Evolutionary conservation across 2,888 invertebrate genomes (phyloP).

Genomic region (Thelaira solivaga): DNA sequence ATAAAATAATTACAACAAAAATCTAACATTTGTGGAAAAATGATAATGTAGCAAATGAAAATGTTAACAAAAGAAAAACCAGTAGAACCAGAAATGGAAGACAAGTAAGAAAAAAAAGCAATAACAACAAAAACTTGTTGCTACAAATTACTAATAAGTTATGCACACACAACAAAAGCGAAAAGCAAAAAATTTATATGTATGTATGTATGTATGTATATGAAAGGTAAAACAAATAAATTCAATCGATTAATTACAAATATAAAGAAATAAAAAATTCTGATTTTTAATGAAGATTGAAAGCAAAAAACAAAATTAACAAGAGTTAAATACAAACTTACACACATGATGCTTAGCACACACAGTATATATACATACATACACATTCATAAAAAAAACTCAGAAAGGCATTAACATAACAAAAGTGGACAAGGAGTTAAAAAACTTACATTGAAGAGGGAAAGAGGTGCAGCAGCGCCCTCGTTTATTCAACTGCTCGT

Average conservation of each 20-base stretch:
- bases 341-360: background rate
- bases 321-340: conserved; percentile 12
- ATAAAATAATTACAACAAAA: conserved; percentile 3
- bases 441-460: conserved; percentile 56
- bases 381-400: background rate
- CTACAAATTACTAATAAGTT: conserved; percentile 29
- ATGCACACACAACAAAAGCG: conserved; percentile 38
- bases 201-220: no score
- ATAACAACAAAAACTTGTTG: conserved; percentile 58
- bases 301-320: conserved; percentile 33
- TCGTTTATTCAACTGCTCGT: conserved; percentile 63
- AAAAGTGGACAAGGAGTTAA: conserved; percentile 43
- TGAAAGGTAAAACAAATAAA: conserved; percentile 32
- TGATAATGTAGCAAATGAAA: conserved; percentile 49
- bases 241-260: conserved; percentile 25
- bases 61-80: conserved; percentile 59
- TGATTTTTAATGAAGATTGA: conserved; percentile 30
- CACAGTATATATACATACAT: background rate
- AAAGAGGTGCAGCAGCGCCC: conserved; percentile 61
- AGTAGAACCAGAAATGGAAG: conserved; percentile 58
- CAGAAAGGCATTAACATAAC: conserved; percentile 22
- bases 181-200: conserved; percentile 19
- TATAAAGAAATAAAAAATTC: conserved; percentile 10
- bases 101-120: conserved; percentile 37
- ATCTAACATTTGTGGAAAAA: conserved; percentile 36